Evolutionary conservation across 2,113 vertebrate genomes (phyloP).

Genomic region (Peromyscus maniculatus): DNA sequence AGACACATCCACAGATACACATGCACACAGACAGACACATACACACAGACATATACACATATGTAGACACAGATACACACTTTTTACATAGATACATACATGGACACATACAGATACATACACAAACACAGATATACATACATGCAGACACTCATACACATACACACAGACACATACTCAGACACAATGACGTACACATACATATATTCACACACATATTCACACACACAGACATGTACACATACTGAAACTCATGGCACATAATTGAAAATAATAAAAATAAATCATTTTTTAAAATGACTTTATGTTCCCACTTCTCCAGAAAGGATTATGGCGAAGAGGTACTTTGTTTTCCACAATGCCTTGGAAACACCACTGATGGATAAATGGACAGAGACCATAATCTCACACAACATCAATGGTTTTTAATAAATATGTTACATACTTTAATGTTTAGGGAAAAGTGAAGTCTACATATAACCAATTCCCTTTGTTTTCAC

Average conservation of each 20-base stretch:
- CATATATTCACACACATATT: too few relatives aligned
- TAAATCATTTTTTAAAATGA: neutral
- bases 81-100: neutral
- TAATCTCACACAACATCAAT: neutral
- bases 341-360: neutral
- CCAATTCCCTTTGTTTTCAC: constrained; percentile 22
- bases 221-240: neutral
- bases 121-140: neutral
- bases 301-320: neutral
- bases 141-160: neutral
- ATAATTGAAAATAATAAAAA: neutral
- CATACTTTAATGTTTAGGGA: neutral
- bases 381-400: neutral
- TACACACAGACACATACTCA: neutral
- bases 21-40: neutral
- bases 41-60: neutral
- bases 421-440: neutral
- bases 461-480: neutral
- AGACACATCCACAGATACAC: neutral
- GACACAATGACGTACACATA: neutral
- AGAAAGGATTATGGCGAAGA: neutral
- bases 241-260: neutral
- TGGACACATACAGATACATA: neutral
- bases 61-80: accelerated
- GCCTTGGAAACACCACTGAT: neutral